Evolutionary conservation across 2,797 vertebrate species (phyloP).

Genomic region (Sardinella longiceps): DNA sequence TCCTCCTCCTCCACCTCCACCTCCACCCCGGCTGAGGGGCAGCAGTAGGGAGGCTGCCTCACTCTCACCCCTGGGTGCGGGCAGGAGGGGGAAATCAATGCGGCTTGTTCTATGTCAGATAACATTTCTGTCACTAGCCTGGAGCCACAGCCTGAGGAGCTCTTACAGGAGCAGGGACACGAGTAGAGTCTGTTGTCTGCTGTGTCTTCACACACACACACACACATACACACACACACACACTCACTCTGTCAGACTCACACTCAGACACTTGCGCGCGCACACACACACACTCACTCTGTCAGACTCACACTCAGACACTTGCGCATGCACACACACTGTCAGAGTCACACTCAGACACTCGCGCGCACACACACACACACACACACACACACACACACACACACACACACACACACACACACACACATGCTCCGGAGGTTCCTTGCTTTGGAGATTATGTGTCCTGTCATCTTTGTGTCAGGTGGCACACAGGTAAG

Average conservation of each 20-base stretch:
- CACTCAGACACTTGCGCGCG: neutral
- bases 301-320: neutral
- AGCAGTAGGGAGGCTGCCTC: neutral
- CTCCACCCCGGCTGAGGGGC: neutral
- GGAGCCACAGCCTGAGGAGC: constrained; percentile 22
- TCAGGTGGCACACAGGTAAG: neutral
- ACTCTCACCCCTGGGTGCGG: constrained; percentile 20
- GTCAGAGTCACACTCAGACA: neutral
- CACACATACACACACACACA: neutral
- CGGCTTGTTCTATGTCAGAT: constrained; percentile 38
- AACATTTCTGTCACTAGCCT: constrained; percentile 46
- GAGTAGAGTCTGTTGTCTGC: neutral
- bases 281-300: neutral
- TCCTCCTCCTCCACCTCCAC: neutral
- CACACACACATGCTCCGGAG: neutral
- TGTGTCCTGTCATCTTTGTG: constrained; percentile 16
- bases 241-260: neutral
- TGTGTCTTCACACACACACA: neutral
- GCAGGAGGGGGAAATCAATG: constrained; percentile 27
- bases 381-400: neutral
- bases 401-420: neutral
- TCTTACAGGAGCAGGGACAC: neutral
- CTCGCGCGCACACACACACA: neutral
- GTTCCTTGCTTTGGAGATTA: constrained; percentile 24
- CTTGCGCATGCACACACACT: neutral